Conservation (phyloP, 2,113 vertebrate genomes). For the Rafetus swinhoei region DNA sequence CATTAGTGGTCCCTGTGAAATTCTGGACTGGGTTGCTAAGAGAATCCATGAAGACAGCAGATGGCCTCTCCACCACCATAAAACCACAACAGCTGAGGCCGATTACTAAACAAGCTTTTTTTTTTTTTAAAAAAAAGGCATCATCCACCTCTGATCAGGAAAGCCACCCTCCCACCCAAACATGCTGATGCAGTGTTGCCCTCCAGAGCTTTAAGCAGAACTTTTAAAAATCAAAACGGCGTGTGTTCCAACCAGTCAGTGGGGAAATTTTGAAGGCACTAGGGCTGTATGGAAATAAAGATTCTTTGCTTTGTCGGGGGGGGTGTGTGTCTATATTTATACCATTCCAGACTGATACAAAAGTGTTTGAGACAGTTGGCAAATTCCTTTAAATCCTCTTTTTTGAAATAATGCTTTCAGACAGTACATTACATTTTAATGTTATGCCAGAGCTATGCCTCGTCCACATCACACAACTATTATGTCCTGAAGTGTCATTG, state of each 20-base stretch:
- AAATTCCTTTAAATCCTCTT: neutral
- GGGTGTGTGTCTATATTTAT: fast-evolving
- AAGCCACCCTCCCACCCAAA: fast-evolving
- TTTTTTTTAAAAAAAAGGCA: neutral
- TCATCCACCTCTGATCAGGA: neutral
- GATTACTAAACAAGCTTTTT: neutral
- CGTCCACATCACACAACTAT: neutral
- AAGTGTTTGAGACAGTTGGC: neutral
- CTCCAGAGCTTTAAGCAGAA: fast-evolving
- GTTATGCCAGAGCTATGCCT: neutral
- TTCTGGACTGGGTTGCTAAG: neutral
- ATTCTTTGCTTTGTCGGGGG: neutral
- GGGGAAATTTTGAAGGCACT: neutral
- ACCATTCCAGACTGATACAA: neutral
- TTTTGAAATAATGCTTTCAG: neutral
- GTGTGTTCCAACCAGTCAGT: fast-evolving
- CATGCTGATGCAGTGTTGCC: neutral
- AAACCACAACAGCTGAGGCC: neutral
- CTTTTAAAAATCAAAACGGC: neutral
- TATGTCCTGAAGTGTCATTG: neutral
- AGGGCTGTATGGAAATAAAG: fast-evolving
- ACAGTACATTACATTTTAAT: neutral
- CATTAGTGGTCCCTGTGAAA: neutral
- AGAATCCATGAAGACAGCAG: neutral
- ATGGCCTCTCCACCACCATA: neutral